Evolutionary conservation across 2,797 vertebrate genomes (phyloP).

Genomic region (Characodon lateralis): DNA sequence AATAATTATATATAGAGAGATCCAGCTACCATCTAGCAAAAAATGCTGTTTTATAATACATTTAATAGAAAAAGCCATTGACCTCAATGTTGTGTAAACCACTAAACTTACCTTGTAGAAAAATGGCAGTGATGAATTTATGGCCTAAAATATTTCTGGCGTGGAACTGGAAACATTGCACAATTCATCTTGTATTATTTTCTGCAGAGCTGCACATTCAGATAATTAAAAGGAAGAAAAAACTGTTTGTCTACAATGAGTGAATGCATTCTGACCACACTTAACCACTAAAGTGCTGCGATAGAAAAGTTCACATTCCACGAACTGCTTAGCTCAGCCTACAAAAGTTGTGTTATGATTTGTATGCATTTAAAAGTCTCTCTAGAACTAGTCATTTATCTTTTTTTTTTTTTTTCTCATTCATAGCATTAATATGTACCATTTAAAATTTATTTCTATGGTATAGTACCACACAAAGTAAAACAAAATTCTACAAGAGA

Average conservation of each 20-base stretch:
- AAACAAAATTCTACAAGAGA: background rate
- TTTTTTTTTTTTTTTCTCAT: background rate
- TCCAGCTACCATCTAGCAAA: background rate
- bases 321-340: conserved; percentile 22
- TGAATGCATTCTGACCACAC: conserved; percentile 39
- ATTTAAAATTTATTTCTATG: background rate
- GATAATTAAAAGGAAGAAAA: conserved; percentile 54
- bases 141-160: conserved; percentile 43
- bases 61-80: conserved; percentile 22
- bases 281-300: conserved; percentile 38
- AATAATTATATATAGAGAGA: background rate
- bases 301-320: conserved; percentile 35
- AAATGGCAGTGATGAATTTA: conserved; percentile 55
- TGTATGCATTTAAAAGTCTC: background rate
- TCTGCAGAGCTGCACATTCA: conserved; percentile 54
- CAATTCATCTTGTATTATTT: conserved; percentile 47
- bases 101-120: conserved; percentile 51
- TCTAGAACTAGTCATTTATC: background rate
- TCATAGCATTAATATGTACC: background rate
- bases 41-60: conserved; percentile 19
- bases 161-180: conserved; percentile 44
- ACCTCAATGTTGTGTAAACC: conserved; percentile 39
- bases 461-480: background rate
- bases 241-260: conserved; percentile 49
- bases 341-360: conserved; percentile 12